Base-by-base conservation (phyloP, 2,113 vertebrate genomes). In the Mesitornis unicolor region DNA sequence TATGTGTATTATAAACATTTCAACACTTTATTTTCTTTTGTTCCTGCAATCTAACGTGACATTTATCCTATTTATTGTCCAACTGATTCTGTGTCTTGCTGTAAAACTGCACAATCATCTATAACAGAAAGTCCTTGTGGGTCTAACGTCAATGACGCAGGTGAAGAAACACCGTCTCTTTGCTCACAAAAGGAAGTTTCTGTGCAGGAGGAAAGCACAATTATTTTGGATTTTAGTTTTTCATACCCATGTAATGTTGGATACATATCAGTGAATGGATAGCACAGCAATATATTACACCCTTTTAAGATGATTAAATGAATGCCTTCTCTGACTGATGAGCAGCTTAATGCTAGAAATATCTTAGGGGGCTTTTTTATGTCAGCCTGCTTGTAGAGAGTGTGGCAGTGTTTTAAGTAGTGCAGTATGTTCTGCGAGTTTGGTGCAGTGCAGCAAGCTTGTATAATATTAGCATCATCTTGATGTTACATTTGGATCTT, bases 371-470 rank as follows among this genome's bases (percentile, higher is more conserved):
- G 73, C 78, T 94, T 78, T 94, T 95, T 85, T 97, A 89, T 96
- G 93, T 97, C 90, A 96, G 93, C 77, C 65, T 90, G 92, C 93
- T 96, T 84, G 57, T 93, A 83, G 87, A 95, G 93, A 95, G 38
- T n/a, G 67, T 95, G 87, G 89, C 93, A 82, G 94, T 82, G 69
- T 97, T 98, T 97, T 97, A 98, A 98, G 97, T 98, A 98, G 94
- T 97, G 97, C 97, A 97, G 97, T 98, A 97, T 97, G 96, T 98
- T 98, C 98, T 96, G 97, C 50, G 97, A 98, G 98, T 98, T 99
- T 99, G 99, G 98, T 98, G 99, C 99, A 99, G 98, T 99, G 99
- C 99, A 99, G 99, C 98, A 99, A 98, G 95, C 98, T 98, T 98
- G 98, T 98, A 96, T 98, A 98, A 98, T 98, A 98, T 98, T 98